Evolutionary conservation across 2,888 invertebrate species (phyloP).

Genomic region (Brassicogethes aeneus): DNA sequence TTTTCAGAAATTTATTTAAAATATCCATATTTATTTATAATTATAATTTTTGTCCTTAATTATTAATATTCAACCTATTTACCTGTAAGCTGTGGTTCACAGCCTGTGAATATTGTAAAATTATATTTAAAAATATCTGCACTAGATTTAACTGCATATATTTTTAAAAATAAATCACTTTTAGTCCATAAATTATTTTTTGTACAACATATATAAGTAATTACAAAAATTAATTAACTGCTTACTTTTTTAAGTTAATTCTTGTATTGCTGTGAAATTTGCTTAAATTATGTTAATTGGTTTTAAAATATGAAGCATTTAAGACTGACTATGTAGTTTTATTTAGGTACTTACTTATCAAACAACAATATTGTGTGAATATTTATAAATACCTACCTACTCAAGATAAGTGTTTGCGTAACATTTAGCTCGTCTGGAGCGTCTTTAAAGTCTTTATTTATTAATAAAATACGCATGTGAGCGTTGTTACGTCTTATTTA

Average conservation of each 20-base stretch:
- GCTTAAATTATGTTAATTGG: neutral
- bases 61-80: too few relatives aligned
- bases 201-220: neutral
- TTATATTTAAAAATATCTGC: neutral
- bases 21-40: neutral
- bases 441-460: too few relatives aligned
- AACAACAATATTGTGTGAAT: too few relatives aligned
- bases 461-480: too few relatives aligned
- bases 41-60: neutral
- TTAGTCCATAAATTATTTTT: too few relatives aligned
- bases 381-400: too few relatives aligned
- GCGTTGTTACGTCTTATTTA: too few relatives aligned
- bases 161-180: neutral
- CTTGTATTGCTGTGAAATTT: slow-evolving; percentile 2
- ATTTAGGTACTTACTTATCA: too few relatives aligned
- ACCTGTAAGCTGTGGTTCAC: too few relatives aligned
- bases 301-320: slow-evolving; percentile 2
- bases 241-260: neutral
- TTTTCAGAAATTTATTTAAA: neutral
- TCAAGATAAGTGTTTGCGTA: too few relatives aligned
- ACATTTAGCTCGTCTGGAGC: too few relatives aligned
- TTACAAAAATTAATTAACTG: neutral
- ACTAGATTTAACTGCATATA: neutral
- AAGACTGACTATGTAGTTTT: neutral
- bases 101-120: too few relatives aligned